Evolutionary conservation across 2,888 invertebrate species (phyloP).

Genomic region (Agonopterix alstromeriana): DNA sequence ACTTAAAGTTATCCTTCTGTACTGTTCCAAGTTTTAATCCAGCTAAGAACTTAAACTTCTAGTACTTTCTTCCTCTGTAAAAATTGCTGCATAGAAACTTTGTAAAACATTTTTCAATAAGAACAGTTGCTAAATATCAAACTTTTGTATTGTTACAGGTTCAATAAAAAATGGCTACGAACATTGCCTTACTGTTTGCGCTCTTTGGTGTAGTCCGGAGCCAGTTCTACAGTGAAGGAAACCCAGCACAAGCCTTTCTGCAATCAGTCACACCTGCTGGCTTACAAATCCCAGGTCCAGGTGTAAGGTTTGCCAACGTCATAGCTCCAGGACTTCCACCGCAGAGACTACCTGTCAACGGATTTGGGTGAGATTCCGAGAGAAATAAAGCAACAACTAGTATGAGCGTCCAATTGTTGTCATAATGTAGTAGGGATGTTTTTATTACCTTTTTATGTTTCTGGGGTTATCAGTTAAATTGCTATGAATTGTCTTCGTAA

Average conservation of each 20-base stretch:
- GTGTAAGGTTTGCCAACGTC: constrained; percentile 22
- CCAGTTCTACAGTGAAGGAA: constrained; percentile 16
- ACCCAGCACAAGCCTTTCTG: constrained; percentile 19
- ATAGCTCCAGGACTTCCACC: constrained; percentile 22
- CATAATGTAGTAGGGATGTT: no score
- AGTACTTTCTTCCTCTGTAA: no score
- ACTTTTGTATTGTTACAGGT: constrained; percentile 30
- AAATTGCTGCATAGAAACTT: no score
- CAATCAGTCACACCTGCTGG: constrained; percentile 14
- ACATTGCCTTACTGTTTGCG: constrained; percentile 21
- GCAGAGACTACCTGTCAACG: constrained; percentile 44
- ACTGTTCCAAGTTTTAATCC: no score
- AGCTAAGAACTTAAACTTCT: no score
- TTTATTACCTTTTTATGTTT: no score
- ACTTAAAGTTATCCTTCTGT: no score
- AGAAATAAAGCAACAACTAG: no score
- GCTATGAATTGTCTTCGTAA: no score
- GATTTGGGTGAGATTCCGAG: constrained; percentile 39
- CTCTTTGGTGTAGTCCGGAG: constrained; percentile 23
- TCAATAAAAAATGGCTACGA: constrained; percentile 22
- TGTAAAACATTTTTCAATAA: not conserved
- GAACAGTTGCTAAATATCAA: not conserved
- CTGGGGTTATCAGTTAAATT: no score
- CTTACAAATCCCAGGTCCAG: constrained; percentile 9
- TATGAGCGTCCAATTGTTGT: not conserved